These are phyloP conservation scores for Polypedilum vanderplanki DNA, from an alignment of 1,140 invertebrate species.

Conservation along the genomic window DNA sequence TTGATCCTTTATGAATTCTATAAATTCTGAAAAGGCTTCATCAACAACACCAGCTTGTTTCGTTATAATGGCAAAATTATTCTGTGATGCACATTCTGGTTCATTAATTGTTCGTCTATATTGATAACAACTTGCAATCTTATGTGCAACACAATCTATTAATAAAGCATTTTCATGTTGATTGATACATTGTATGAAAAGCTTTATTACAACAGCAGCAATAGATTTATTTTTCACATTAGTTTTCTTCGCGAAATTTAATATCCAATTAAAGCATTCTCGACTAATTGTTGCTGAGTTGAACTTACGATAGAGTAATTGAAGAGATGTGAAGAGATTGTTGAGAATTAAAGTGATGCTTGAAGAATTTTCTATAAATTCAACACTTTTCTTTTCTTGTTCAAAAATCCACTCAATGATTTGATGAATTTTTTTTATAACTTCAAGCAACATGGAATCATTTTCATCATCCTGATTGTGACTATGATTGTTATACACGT, in stretches of 20 bases:
- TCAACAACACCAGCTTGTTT: background rate
- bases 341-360: background rate
- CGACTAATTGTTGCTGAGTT: background rate
- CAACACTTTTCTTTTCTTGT: background rate
- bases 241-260: background rate
- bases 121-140: background rate
- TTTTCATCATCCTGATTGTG: background rate
- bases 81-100: background rate
- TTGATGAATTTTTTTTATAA: background rate
- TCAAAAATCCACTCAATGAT: background rate
- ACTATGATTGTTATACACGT: too few species aligned
- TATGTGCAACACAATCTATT: background rate
- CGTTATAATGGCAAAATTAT: background rate
- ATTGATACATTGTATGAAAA: background rate
- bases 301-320: background rate
- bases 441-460: background rate
- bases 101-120: background rate
- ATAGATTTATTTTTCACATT: background rate
- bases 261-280: background rate
- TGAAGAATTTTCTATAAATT: background rate
- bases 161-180: background rate
- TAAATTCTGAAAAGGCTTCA: background rate
- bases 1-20: background rate
- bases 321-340: background rate
- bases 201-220: background rate